Base-by-base conservation (phyloP, 2,797 vertebrate genomes). In the Girardinus metallicus region DNA sequence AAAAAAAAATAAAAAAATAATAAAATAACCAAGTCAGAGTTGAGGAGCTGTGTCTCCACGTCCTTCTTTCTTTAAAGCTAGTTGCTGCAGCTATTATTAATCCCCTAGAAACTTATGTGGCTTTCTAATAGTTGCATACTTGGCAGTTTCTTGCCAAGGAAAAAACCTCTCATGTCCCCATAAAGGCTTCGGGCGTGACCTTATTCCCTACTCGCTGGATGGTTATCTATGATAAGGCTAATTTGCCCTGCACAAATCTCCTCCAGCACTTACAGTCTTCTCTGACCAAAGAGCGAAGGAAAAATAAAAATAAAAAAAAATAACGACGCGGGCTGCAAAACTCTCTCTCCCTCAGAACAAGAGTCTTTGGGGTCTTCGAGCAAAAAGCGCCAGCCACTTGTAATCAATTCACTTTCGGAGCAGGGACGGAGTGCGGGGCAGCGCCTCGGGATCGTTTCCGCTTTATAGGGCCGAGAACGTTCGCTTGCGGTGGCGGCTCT, bases 121-220 rank as follows among this genome's bases (percentile, higher is more conserved):
- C 29, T 73, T 74, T 53, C 31, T 53, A 74, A 74, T 53, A 53
- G 47, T 53, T 74, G 31, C 26, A 74, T 34, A 23, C 34, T 73
- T 49, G 31, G 72, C 31, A 36, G 46, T 73, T 49, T 73, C 41
- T 49, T 73, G 21, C 47, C 72, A 36, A 73, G 29, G 43, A 53
- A 51, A 43, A n/a, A 39, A 53, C 44, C 11, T 51, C 73, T 74
- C 34, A 26, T 39, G 41, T 71, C n/a, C 41, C 44, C 26, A 68
- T 23, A 41, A 29, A 46, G 68, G 26, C 73, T 51, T 26, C 18
- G 0, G 49, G 73, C 73, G 7, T 51, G 46, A 74, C 73, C 68
- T 71, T 74, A 36, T 36, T 36, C 47, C 47, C 34, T 2, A 39
- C 68, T 29, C 47, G 39, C 34, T 36, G 49, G 49, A 74, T 74